Percentiles rank a stretch among this genome's conserved stretches.
phyloP scores from a whole-genome alignment of 2,888 invertebrate genomes.

The Amblyteles armatorius region DNA sequence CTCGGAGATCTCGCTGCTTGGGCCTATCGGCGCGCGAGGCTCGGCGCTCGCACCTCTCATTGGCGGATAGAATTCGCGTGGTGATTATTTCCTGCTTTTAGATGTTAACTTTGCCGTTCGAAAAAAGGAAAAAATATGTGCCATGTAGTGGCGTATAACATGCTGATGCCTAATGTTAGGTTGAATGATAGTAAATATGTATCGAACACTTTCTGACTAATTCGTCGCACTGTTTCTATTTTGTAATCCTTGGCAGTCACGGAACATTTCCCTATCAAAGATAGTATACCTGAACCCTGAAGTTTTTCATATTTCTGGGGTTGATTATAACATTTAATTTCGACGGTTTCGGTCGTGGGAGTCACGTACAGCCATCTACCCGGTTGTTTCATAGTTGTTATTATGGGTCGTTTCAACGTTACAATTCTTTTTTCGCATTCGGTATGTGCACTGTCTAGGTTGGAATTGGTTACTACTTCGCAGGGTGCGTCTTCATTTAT shows the following conservation, averaged over 20 bases:
- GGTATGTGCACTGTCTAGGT: no score
- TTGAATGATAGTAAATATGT: not conserved
- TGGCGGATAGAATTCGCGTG: no score
- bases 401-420: not conserved
- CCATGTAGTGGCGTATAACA: no score
- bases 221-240: not conserved
- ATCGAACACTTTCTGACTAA: not conserved
- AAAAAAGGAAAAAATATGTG: no score
- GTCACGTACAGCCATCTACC: no score
- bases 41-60: no score
- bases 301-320: not conserved
- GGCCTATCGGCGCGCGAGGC: no score
- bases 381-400: not conserved
- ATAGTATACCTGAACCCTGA: slow-evolving; percentile 12
- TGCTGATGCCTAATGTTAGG: no score
- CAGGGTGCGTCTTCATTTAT: not conserved
- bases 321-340: not conserved
- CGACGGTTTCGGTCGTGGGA: not conserved
- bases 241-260: not conserved
- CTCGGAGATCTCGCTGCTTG: no score
- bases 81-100: no score
- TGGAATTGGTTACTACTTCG: not conserved
- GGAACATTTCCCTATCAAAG: not conserved
- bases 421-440: not conserved
- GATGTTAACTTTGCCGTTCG: no score